Base-by-base conservation (phyloP, 2,113 vertebrate genomes). In the Desmodus rotundus region DNA sequence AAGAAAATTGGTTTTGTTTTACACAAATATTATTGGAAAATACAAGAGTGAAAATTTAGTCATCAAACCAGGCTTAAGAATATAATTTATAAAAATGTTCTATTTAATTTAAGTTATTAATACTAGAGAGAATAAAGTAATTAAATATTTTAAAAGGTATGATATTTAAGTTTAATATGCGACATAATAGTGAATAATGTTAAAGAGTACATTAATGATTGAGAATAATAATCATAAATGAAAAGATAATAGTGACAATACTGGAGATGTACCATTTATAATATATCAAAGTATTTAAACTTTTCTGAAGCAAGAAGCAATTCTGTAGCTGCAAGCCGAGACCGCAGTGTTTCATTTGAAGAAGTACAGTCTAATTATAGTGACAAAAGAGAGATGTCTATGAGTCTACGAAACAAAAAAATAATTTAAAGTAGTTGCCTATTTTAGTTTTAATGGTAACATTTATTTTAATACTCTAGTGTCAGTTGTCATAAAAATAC, bases 301-400 rank as follows among this genome's bases (percentile, higher is more conserved):
- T 24, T 87, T 47, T 68, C 33, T 86, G 36, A 63, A 58, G 1
- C 47, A 70, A 88, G 36, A 87, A 93, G 31, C 0, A 28, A 7
- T 15, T 1, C 2, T 16, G 3, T 3, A 24, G 0, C 11, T 90
- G 43, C 43, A 14, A 56, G 1, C 41, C 74, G 10, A 14, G 17
- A 36, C 5, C 36, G 4, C 13, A 87, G 7, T 26, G 2, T 54
- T 73, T 78, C 13, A 14, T 41, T 63, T 86, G 33, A 31, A n/a
- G 31, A 81, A 19, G 26, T 2, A 41, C 6, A 17, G 7, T 41
- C 20, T 58, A 9, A 38, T 43, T 58, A 56, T 58, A 58, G 16
- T 9, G 7, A 73, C 3, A 50, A 2, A 41, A 5, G 3, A 54
- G 31, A 31, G 11, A 50, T 38, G 5, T 52, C 1, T n/a, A n/a